Evolutionary conservation across 2,797 vertebrate genomes (phyloP).

Genomic region (Xiphophorus birchmanni): DNA sequence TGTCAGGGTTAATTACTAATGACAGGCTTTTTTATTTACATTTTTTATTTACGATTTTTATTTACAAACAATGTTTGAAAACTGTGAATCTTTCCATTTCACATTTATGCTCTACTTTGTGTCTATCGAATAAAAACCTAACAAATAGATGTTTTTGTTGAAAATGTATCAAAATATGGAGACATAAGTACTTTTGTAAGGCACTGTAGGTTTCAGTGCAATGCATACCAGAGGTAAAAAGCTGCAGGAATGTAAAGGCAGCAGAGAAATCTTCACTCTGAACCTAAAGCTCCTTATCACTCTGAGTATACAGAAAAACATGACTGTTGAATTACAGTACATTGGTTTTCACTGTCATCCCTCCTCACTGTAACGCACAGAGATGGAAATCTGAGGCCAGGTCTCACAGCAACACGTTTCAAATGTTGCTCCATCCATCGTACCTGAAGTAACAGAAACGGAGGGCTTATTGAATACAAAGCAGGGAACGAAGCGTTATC

Average conservation of each 20-base stretch:
- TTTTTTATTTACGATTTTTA: neutral
- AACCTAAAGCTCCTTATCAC: slow-evolving; percentile 66
- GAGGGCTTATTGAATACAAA: slow-evolving; percentile 50
- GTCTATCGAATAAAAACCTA: neutral
- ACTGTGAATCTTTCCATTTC: neutral
- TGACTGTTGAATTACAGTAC: slow-evolving; percentile 31
- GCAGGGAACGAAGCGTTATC: slow-evolving; percentile 63
- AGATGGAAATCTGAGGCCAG: slow-evolving; percentile 61
- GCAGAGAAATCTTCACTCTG: slow-evolving; percentile 52
- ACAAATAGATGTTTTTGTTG: neutral
- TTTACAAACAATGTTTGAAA: neutral
- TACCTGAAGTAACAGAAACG: slow-evolving; percentile 12
- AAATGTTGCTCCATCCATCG: slow-evolving; percentile 47
- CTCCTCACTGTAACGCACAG: slow-evolving; percentile 36
- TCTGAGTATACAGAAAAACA: slow-evolving; percentile 54
- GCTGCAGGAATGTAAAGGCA: slow-evolving; percentile 42
- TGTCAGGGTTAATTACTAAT: neutral
- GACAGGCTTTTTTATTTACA: no score
- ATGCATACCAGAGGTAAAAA: slow-evolving; percentile 42
- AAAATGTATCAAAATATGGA: neutral
- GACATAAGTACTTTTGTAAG: neutral
- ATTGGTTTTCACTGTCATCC: slow-evolving; percentile 64
- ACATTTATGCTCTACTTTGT: neutral
- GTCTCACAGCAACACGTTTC: slow-evolving; percentile 40
- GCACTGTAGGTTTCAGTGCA: slow-evolving; percentile 26